Evolutionary conservation across 2,113 vertebrate genomes (phyloP).

Genomic region (Tragelaphus scriptus): DNA sequence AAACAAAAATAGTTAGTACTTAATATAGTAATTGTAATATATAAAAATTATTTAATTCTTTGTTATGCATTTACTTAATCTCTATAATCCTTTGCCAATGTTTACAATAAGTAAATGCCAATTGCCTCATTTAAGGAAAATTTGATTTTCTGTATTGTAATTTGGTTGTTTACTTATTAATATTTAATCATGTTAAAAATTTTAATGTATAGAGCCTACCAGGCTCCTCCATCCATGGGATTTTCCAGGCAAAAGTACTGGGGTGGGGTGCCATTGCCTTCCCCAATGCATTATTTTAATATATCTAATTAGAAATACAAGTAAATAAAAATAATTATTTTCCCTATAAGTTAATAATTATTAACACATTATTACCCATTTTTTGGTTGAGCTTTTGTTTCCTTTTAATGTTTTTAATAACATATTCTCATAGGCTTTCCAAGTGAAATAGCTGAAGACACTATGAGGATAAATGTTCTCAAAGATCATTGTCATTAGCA

Average conservation of each 20-base stretch:
- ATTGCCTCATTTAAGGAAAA: neutral
- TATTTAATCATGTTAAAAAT: neutral
- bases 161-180: neutral
- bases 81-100: neutral
- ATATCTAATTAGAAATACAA: neutral
- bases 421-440: neutral
- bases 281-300: neutral
- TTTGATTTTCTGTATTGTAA: neutral
- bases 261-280: too few species aligned
- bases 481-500: neutral
- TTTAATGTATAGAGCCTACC: neutral
- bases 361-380: neutral
- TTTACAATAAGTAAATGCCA: neutral
- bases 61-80: neutral
- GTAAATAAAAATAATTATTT: constrained; percentile 26
- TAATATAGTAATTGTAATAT: neutral
- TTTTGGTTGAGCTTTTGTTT: neutral
- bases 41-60: neutral
- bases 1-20: neutral
- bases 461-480: neutral
- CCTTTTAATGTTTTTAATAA: neutral
- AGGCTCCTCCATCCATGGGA: too few species aligned
- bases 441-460: neutral
- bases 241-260: too few species aligned
- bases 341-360: neutral